Conservation (phyloP, 2,113 vertebrate genomes). For the Anhinga anhinga region DNA sequence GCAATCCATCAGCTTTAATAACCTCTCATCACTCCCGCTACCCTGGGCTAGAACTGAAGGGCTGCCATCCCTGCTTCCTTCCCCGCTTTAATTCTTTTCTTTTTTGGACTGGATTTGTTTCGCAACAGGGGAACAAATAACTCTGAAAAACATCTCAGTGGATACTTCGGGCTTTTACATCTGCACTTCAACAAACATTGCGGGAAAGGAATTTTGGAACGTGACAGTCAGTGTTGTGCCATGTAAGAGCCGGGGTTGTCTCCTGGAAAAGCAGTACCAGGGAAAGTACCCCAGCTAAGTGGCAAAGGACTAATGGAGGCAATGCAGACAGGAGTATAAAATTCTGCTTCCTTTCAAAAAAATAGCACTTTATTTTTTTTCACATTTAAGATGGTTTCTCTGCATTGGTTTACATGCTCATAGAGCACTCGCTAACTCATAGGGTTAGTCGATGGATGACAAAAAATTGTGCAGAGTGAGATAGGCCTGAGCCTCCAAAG, state of each 20-base stretch:
- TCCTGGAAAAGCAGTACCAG: neutral
- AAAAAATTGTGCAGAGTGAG: neutral
- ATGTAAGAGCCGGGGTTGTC: constrained; percentile 71
- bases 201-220: constrained; percentile 78
- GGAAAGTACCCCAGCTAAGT: neutral
- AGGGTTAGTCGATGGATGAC: neutral
- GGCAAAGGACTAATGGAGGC: neutral
- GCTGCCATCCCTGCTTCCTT: neutral
- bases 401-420: neutral
- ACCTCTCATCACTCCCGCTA: neutral
- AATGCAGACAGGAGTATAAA: neutral
- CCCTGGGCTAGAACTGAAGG: neutral
- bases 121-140: constrained; percentile 47
- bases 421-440: neutral
- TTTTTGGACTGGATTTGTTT: neutral
- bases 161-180: constrained; percentile 85
- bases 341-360: neutral
- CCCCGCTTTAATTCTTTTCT: neutral
- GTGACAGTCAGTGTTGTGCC: constrained; percentile 80
- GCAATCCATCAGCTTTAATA: neutral
- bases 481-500: neutral
- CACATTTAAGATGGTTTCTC: neutral
- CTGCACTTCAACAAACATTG: constrained; percentile 81
- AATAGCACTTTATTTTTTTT: neutral
- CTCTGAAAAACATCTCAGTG: constrained; percentile 84